Evolutionary conservation across 2,797 vertebrate species (phyloP).

Genomic region (Pseudopleuronectes americanus): DNA sequence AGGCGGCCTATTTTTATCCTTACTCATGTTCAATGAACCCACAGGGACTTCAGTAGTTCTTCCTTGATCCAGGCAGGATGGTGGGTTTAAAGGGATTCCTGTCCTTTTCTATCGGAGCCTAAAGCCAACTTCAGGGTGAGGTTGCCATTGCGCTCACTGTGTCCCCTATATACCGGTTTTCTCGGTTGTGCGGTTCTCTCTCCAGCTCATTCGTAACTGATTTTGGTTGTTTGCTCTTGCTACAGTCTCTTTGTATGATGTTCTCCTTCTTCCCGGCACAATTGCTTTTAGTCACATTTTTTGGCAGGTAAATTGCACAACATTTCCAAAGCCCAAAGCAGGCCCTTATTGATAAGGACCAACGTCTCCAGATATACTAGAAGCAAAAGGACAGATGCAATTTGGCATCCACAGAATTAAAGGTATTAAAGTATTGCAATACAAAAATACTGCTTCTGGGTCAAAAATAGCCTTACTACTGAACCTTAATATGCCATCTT

Average conservation of each 20-base stretch:
- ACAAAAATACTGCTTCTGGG: constrained; percentile 31
- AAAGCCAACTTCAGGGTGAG: constrained; percentile 26
- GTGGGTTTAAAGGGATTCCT: constrained; percentile 56
- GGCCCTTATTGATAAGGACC: constrained; percentile 15
- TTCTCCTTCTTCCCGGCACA: background rate
- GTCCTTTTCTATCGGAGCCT: constrained; percentile 37
- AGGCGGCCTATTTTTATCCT: constrained; percentile 65
- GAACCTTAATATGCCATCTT: constrained; percentile 59
- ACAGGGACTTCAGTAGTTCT: constrained; percentile 46
- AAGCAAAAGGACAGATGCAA: constrained; percentile 37
- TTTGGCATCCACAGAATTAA: constrained; percentile 30
- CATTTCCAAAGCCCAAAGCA: constrained; percentile 4
- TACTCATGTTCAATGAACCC: constrained; percentile 54
- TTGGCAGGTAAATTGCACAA: constrained; percentile 3
- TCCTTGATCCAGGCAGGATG: constrained; percentile 56
- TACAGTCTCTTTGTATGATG: background rate
- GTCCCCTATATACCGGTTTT: constrained; percentile 30
- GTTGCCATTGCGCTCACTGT: constrained; percentile 6
- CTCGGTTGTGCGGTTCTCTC: constrained; percentile 2
- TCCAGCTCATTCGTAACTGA: background rate
- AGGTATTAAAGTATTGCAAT: constrained; percentile 13
- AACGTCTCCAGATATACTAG: constrained; percentile 17
- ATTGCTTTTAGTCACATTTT: constrained; percentile 22
- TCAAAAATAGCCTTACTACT: constrained; percentile 31
- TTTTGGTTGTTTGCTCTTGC: background rate